Evolutionary conservation across 2,888 invertebrate species (phyloP).

Genomic region (Epinotia demarniana): DNA sequence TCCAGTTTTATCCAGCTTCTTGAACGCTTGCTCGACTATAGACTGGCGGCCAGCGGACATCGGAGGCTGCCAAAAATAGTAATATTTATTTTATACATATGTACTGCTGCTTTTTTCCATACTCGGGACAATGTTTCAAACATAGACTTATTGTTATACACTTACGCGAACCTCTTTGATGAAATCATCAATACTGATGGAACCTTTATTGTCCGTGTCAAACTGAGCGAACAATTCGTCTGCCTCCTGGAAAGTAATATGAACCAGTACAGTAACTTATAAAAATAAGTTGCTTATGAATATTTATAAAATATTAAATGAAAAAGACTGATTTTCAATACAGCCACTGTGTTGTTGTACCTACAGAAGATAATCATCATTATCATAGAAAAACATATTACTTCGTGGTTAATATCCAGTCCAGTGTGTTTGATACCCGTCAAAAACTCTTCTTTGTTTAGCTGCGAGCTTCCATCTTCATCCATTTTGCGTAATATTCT

Average conservation of each 20-base stretch:
- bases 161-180: conserved; percentile 91
- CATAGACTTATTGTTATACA: conserved; percentile 42
- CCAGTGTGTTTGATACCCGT: conserved; percentile 92
- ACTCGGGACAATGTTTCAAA: not conserved
- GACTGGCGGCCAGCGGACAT: conserved; percentile 90
- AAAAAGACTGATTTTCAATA: too few relatives aligned
- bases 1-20: conserved; percentile 93
- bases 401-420: conserved; percentile 86
- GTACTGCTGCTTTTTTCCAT: not conserved
- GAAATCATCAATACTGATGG: conserved; percentile 95
- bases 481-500: conserved; percentile 96
- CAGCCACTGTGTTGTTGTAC: not conserved
- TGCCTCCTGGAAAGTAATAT: conserved; percentile 79
- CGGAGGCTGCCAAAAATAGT: conserved; percentile 86
- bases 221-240: conserved; percentile 88
- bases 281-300: not conserved
- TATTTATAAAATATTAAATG: not conserved
- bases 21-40: conserved; percentile 92
- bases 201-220: conserved; percentile 93
- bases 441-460: conserved; percentile 92
- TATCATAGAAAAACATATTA: conserved; percentile 47
- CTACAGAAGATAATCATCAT: not conserved
- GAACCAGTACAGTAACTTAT: not conserved
- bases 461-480: conserved; percentile 92
- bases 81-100: not conserved